phyloP scores from a whole-genome alignment of 2,797 vertebrate species.

The Hozukius guyotensis region DNA sequence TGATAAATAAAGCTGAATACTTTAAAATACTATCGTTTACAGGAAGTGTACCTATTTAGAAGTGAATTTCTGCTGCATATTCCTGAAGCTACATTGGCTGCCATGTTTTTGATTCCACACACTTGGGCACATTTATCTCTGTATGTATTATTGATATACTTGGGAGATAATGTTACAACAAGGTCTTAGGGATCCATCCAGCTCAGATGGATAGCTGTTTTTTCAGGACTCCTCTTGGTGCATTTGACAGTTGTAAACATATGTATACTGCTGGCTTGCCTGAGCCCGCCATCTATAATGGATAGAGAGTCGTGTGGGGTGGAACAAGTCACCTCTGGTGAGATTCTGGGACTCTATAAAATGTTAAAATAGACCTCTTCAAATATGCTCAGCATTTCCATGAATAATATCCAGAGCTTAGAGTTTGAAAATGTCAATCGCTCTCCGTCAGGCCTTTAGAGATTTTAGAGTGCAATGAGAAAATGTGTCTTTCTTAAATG shows the following conservation, averaged over 20 bases:
- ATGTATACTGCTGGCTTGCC: conserved; percentile 59
- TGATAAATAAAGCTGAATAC: neutral
- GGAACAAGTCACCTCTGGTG: conserved; percentile 66
- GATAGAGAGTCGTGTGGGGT: conserved; percentile 56
- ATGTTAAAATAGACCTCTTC: conserved; percentile 65
- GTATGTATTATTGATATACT: conserved; percentile 73
- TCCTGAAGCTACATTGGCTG: neutral
- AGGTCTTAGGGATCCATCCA: conserved; percentile 50
- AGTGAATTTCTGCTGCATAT: neutral
- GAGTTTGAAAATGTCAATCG: conserved; percentile 43
- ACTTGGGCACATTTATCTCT: conserved; percentile 54
- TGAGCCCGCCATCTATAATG: conserved; percentile 72
- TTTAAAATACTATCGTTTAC: neutral
- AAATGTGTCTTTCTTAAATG: conserved; percentile 39
- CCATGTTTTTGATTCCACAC: conserved; percentile 25
- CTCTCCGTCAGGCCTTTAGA: conserved; percentile 31
- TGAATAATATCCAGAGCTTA: conserved; percentile 51
- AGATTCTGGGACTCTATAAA: conserved; percentile 68
- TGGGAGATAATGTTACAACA: conserved; percentile 59
- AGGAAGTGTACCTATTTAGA: neutral
- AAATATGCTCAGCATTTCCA: conserved; percentile 55
- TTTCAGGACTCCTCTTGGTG: conserved; percentile 51
- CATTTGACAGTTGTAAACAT: conserved; percentile 78
- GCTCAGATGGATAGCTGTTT: conserved; percentile 49
- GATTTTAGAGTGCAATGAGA: conserved; percentile 28